Percentiles rank a stretch among this genome's conserved stretches.
phyloP scores from a whole-genome alignment of 2,888 invertebrate species.

The Cheilosia scutellata region DNA sequence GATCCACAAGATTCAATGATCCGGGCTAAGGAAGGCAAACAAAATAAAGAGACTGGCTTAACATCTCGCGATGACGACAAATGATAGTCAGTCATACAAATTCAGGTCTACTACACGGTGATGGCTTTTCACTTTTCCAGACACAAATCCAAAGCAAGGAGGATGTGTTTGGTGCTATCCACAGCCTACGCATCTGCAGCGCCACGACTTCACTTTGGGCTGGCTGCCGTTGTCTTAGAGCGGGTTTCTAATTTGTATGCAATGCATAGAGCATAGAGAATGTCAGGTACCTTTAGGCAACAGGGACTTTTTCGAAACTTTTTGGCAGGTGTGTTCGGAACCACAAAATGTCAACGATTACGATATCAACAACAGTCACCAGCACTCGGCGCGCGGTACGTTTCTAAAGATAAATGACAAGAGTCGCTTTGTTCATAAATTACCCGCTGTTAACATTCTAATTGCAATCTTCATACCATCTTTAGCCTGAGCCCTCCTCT shows the following conservation, averaged over 20 bases:
- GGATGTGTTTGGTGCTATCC: constrained; percentile 57
- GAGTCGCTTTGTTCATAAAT: constrained; percentile 28
- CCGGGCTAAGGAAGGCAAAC: constrained; percentile 20
- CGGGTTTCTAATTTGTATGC: constrained; percentile 9
- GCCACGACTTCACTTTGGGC: constrained; percentile 36
- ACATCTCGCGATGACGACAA: constrained; percentile 42
- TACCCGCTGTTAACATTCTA: constrained; percentile 42
- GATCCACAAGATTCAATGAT: constrained; percentile 52
- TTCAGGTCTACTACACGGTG: constrained; percentile 50
- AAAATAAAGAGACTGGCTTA: constrained; percentile 20
- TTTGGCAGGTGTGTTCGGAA: constrained; percentile 60
- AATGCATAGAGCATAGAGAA: no score
- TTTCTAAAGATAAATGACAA: constrained; percentile 21
- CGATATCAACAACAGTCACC: not conserved
- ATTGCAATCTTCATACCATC: constrained; percentile 33
- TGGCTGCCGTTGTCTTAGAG: constrained; percentile 8
- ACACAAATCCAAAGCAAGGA: constrained; percentile 59
- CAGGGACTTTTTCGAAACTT: constrained; percentile 27
- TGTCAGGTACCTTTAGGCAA: constrained; percentile 53
- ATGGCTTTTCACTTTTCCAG: constrained; percentile 75
- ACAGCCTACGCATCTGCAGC: constrained; percentile 63
- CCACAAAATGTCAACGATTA: constrained; percentile 24
- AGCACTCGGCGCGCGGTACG: constrained; percentile 3
- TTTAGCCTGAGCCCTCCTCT: not conserved
- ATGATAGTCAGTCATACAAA: constrained; percentile 41